phyloP scores from a whole-genome alignment of 1,140 invertebrate genomes.

The Lineus longissimus region DNA sequence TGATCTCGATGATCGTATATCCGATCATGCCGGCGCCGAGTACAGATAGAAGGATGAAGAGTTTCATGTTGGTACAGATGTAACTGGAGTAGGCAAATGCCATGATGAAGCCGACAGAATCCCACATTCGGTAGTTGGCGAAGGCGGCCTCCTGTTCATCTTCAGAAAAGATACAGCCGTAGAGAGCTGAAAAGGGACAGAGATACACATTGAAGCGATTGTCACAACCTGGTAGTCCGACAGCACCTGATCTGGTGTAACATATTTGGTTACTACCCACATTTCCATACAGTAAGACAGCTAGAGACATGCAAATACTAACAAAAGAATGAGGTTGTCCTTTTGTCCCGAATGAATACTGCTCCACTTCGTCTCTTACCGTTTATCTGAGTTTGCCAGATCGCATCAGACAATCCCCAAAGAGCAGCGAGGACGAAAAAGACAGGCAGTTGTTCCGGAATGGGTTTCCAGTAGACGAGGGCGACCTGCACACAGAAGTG shows the following conservation, averaged over 20 bases:
- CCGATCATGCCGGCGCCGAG: slow-evolving; percentile 73
- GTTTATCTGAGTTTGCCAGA: slow-evolving; percentile 96
- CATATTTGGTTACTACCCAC: too few relatives aligned
- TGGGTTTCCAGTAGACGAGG: slow-evolving; percentile 70
- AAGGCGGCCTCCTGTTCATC: slow-evolving; percentile 89
- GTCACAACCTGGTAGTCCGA: too few relatives aligned
- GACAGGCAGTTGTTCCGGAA: slow-evolving; percentile 69
- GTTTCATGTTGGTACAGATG: slow-evolving; percentile 81
- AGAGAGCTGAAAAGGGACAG: slow-evolving; percentile 72
- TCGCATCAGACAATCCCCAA: slow-evolving; percentile 91
- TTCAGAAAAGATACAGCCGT: slow-evolving; percentile 82
- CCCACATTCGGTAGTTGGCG: slow-evolving; percentile 85
- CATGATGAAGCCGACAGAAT: slow-evolving; percentile 87
- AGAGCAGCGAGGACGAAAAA: slow-evolving; percentile 87
- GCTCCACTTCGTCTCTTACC: too few relatives aligned
- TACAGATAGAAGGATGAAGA: slow-evolving; percentile 78
- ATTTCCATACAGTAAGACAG: too few relatives aligned
- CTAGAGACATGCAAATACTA: too few relatives aligned
- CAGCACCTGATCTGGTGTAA: too few relatives aligned
- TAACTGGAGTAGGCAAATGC: slow-evolving; percentile 76
- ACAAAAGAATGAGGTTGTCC: too few relatives aligned
- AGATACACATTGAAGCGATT: too few relatives aligned
- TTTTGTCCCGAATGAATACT: too few relatives aligned
- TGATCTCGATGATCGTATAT: slow-evolving; percentile 76
- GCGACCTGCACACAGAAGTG: slow-evolving; percentile 32